Base-by-base conservation (phyloP, 1,140 invertebrate species). In the Calephelis nemesis region DNA sequence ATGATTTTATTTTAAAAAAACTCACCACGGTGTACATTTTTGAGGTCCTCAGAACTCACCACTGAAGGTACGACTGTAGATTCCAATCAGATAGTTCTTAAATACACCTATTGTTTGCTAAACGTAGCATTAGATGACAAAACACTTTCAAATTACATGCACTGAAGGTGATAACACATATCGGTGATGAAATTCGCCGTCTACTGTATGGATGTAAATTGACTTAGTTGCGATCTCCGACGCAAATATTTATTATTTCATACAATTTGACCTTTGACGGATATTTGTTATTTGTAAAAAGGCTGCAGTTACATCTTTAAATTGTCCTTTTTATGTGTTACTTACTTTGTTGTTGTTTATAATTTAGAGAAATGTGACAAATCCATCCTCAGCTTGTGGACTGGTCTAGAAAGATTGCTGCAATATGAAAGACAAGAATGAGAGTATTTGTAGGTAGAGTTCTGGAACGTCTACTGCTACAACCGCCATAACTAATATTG, bases 51-150 rank as follows among this genome's bases (percentile, higher is more conserved):
- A 69, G 62, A 65, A 71, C 62, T 71, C 67, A 62, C 30, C 19
- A 64, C 64, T 42, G 45, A 62, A 69, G 64, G 19, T 69, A 65
- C 71, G 63, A 88, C 74, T 88, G 81, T 74, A 81, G 48, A 73
- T 30, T 69, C 65, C 68, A 67, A 58, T 65, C 45, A 15, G 47
- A 62, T 65, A 72, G 65, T 62, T 74, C 73, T 62, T 75, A 90
- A 88, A 90, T 90, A 90, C 80, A 73, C 63, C 65, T 12, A 71
- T 73, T 85, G 78, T 86, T 85, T 84, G 80, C 76, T 75, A 65
- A 85, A 74, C 76, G 84, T 81, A 82, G 69, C 75, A 58, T 58
- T 39, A 81, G 78, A 68, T 81, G 77, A 47, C 72, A 67, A 79
- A 71, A 81, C 75, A 71, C 69, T 72, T 73, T 74, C 72, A 68